Percentiles rank a stretch among this genome's conserved stretches.
Evolutionary conservation across 2,113 vertebrate species (phyloP).

Genomic region (Vireo altiloquus): DNA sequence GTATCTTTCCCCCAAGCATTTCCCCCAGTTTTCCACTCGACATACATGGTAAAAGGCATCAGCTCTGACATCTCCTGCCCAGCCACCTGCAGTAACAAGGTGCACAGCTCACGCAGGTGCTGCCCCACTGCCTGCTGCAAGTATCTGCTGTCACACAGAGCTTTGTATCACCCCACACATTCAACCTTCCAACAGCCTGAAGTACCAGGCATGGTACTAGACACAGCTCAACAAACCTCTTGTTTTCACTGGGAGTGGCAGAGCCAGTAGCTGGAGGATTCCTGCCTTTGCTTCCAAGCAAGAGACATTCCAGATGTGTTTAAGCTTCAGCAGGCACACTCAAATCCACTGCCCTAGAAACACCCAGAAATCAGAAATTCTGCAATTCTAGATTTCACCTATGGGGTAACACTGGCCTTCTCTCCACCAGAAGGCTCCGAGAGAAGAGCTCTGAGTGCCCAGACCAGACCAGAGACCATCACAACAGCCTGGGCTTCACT

Average conservation of each 20-base stretch:
- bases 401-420: background rate
- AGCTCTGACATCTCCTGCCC: background rate
- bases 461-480: background rate
- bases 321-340: background rate
- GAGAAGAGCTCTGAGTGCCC: background rate
- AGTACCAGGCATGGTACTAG: background rate
- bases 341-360: background rate
- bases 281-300: background rate
- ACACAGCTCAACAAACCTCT: background rate
- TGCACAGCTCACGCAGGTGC: background rate
- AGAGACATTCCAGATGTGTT: background rate
- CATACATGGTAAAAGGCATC: too few relatives aligned
- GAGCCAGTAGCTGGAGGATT: background rate
- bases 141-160: background rate
- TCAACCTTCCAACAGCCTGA: background rate
- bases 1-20: background rate
- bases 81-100: background rate
- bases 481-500: background rate
- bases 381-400: background rate
- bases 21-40: background rate
- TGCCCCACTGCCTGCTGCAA: background rate
- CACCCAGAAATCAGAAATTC: background rate
- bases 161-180: background rate
- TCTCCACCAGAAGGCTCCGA: background rate
- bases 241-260: fast-evolving